Conservation (phyloP, 2,888 invertebrate species). For the Standfussiana lucernea region DNA sequence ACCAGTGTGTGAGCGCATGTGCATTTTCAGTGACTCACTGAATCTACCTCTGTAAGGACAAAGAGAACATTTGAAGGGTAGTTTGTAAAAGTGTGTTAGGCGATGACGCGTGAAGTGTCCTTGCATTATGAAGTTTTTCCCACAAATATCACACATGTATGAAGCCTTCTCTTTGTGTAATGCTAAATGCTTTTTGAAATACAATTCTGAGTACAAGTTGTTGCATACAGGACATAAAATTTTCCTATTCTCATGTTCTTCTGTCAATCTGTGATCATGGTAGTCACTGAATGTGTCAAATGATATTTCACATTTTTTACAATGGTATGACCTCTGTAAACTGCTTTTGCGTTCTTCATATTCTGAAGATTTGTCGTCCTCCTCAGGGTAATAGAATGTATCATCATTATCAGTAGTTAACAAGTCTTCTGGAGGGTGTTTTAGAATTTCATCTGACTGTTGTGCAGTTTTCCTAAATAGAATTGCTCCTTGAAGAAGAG, state of each 20-base stretch:
- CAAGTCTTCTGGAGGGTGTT: slow-evolving; percentile 64
- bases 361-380: slow-evolving; percentile 50
- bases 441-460: slow-evolving; percentile 77
- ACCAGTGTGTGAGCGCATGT: slow-evolving; percentile 86
- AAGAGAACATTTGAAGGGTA: slow-evolving; percentile 82
- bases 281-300: slow-evolving; percentile 80
- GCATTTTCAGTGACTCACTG: slow-evolving; percentile 83
- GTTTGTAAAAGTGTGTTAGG: slow-evolving; percentile 82
- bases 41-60: slow-evolving; percentile 86
- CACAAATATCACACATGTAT: slow-evolving; percentile 86
- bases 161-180: slow-evolving; percentile 75
- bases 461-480: slow-evolving; percentile 84
- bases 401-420: slow-evolving; percentile 55
- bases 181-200: slow-evolving; percentile 81
- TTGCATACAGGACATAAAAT: slow-evolving; percentile 81
- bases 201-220: slow-evolving; percentile 78
- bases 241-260: slow-evolving; percentile 82
- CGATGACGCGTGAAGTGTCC: slow-evolving; percentile 81
- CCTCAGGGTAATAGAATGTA: slow-evolving; percentile 44
- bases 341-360: slow-evolving; percentile 59
- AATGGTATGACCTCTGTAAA: slow-evolving; percentile 68
- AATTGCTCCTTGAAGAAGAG: slow-evolving; percentile 81
- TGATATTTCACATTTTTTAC: slow-evolving; percentile 79
- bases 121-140: slow-evolving; percentile 80
- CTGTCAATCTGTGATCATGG: slow-evolving; percentile 77